These are phyloP conservation scores for Microcebus lehilahytsara DNA, from an alignment of 2,113 vertebrate genomes.

Conservation along the genomic window DNA sequence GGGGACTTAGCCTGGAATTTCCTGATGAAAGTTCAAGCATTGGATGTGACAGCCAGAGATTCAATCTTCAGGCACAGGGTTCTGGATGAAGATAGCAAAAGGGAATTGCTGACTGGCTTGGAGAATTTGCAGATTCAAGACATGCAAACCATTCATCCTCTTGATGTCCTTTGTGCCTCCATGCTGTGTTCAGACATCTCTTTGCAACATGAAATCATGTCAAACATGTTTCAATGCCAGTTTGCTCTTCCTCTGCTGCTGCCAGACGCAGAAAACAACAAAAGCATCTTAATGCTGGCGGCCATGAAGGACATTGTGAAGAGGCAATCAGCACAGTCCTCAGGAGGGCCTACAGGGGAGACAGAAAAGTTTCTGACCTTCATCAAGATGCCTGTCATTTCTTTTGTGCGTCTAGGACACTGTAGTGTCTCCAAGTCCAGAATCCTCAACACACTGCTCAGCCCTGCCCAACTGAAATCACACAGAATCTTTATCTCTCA, in stretches of 20 bases:
- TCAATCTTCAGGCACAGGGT: neutral
- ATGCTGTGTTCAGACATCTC: constrained; percentile 85
- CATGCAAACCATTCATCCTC: constrained; percentile 74
- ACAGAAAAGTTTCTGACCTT: constrained; percentile 76
- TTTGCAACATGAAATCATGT: constrained; percentile 83
- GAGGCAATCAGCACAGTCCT: constrained; percentile 63
- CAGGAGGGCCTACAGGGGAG: neutral
- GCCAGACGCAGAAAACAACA: constrained; percentile 80
- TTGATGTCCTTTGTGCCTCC: constrained; percentile 85
- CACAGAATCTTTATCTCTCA: constrained; percentile 83
- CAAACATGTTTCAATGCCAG: constrained; percentile 84
- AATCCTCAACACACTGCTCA: constrained; percentile 84
- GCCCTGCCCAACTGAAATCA: constrained; percentile 76
- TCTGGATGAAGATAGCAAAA: neutral
- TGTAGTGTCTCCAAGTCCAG: constrained; percentile 86
- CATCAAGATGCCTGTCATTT: constrained; percentile 84
- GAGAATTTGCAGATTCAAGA: neutral
- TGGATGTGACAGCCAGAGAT: constrained; percentile 67
- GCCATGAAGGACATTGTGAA: constrained; percentile 81
- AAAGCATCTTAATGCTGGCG: constrained; percentile 81
- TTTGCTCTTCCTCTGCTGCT: constrained; percentile 89
- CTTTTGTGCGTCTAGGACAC: constrained; percentile 85
- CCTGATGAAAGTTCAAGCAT: constrained; percentile 69
- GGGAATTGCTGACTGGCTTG: neutral
- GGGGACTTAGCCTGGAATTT: constrained; percentile 72